phyloP scores from a whole-genome alignment of 2,797 vertebrate genomes.

The Odontamblyopus lacepedii region DNA sequence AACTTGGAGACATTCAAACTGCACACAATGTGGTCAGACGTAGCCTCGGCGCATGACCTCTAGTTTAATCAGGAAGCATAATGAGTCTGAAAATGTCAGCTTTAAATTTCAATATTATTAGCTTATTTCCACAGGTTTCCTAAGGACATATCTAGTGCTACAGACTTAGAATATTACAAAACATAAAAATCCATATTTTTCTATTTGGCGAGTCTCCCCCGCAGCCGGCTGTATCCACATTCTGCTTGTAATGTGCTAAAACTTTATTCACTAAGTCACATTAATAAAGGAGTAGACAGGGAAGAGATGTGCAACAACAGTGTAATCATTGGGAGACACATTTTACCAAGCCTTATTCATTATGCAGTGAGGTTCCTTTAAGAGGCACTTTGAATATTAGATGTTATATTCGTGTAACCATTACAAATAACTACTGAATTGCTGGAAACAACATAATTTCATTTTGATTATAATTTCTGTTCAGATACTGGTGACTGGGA shows the following conservation, averaged over 20 bases:
- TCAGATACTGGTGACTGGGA: neutral
- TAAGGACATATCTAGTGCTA: neutral
- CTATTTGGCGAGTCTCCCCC: constrained; percentile 12
- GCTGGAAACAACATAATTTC: constrained; percentile 3
- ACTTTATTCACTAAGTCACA: constrained; percentile 15
- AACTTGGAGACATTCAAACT: no score
- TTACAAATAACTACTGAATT: constrained; percentile 9
- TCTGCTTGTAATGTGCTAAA: constrained; percentile 8
- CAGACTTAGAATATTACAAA: neutral
- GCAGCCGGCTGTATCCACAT: neutral
- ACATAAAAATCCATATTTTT: neutral
- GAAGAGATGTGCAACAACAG: constrained; percentile 4
- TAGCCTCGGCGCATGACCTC: no score
- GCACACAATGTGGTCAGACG: no score
- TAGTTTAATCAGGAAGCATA: no score
- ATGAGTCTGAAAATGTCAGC: no score
- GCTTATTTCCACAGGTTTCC: constrained; percentile 20
- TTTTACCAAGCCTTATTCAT: constrained; percentile 8
- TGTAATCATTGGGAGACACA: neutral
- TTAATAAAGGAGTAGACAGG: neutral
- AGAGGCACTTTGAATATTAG: neutral
- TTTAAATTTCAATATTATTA: no score
- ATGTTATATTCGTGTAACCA: neutral
- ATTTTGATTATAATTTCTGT: constrained; percentile 11
- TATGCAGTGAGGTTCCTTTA: constrained; percentile 1